Percentiles rank a stretch among this genome's conserved stretches.
phyloP scores from a whole-genome alignment of 2,113 vertebrate genomes.

The Delphinapterus leucas region DNA sequence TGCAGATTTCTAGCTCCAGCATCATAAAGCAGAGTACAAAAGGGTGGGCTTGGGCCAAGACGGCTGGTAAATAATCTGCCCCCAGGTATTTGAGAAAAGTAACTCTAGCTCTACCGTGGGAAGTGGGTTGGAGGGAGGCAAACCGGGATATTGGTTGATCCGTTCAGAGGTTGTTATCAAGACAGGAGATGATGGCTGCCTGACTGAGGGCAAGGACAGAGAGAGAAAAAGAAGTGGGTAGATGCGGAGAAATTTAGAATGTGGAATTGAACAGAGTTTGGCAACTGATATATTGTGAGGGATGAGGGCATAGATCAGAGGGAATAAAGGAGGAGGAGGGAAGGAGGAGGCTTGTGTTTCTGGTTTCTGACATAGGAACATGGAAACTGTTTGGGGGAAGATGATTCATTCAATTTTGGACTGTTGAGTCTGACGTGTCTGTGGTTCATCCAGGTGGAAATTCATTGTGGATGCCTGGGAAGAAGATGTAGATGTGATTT shows the following conservation, averaged over 20 bases:
- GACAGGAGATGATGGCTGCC: background rate
- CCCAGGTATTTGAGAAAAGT: background rate
- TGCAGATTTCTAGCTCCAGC: background rate
- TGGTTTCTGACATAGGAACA: background rate
- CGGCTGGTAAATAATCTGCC: background rate
- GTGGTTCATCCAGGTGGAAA: background rate
- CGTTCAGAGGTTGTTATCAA: background rate
- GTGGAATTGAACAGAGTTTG: background rate
- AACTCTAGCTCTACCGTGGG: background rate
- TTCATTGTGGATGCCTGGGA: background rate
- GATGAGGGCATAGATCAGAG: background rate
- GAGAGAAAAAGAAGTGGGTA: background rate
- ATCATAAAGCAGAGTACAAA: background rate
- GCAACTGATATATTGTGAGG: background rate
- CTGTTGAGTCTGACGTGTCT: background rate
- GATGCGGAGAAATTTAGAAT: background rate
- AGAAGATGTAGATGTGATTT: background rate
- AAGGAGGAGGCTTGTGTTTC: background rate
- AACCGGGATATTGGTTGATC: background rate
- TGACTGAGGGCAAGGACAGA: background rate
- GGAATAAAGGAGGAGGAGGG: background rate
- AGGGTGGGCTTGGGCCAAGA: background rate
- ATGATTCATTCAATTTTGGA: background rate
- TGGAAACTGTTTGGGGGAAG: background rate
- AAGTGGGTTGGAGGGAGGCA: background rate